These are phyloP conservation scores for Nomada ferruginata DNA, from an alignment of 2,888 invertebrate species.

Conservation along the genomic window DNA sequence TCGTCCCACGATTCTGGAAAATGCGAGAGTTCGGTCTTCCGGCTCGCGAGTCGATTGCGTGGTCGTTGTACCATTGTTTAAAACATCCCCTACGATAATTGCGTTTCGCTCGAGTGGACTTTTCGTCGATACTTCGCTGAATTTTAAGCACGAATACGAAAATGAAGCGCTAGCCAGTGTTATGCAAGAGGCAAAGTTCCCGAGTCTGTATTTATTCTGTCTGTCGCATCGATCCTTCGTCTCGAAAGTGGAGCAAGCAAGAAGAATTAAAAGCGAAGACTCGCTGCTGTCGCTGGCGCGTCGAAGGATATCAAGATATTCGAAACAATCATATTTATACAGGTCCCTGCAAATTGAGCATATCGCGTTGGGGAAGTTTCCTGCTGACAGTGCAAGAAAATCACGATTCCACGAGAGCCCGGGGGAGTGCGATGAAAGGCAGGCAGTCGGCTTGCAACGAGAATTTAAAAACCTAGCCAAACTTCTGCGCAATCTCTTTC, in stretches of 20 bases:
- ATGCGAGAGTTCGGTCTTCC: too few species aligned
- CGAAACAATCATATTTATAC: conserved; percentile 14
- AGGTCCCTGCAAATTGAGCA: conserved; percentile 8
- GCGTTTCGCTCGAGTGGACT: background rate
- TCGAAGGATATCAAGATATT: background rate
- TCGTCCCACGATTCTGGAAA: background rate
- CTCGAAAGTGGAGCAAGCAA: background rate
- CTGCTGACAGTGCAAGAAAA: conserved; percentile 21
- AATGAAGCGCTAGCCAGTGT: background rate
- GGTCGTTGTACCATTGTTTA: background rate
- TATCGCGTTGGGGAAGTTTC: conserved; percentile 19
- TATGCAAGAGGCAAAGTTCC: too few species aligned
- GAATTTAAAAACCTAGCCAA: conserved; percentile 13
- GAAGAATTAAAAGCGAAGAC: background rate
- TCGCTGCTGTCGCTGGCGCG: background rate
- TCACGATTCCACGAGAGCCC: conserved; percentile 28
- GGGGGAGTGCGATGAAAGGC: conserved; percentile 17
- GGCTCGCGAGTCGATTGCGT: background rate
- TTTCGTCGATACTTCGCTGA: background rate
- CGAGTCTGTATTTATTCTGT: background rate
- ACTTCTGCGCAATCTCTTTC: background rate
- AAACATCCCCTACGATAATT: background rate
- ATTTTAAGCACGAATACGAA: background rate
- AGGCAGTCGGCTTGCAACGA: background rate
- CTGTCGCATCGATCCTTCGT: background rate